phyloP scores from a whole-genome alignment of 2,888 invertebrate species.

The Cynaeus angustus region DNA sequence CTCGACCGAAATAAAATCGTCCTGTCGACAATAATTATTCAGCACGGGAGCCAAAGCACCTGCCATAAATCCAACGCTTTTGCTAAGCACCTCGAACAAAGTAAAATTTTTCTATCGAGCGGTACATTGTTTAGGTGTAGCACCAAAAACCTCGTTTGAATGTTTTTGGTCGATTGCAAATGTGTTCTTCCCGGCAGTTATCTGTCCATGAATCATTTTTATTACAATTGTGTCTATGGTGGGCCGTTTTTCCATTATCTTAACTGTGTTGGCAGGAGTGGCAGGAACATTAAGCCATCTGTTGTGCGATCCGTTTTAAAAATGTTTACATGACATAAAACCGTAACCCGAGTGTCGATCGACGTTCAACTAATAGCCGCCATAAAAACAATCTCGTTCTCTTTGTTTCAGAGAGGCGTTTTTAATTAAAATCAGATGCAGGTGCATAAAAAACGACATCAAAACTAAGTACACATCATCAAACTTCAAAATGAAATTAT shows the following conservation, averaged over 20 bases:
- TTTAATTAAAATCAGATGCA: slow-evolving; percentile 40
- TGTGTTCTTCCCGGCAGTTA: slow-evolving; percentile 44
- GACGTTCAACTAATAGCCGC: slow-evolving; percentile 30
- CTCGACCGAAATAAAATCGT: slow-evolving; percentile 5
- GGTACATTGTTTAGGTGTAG: slow-evolving; percentile 13
- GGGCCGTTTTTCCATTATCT: slow-evolving; percentile 44
- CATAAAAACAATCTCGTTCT: slow-evolving; percentile 40
- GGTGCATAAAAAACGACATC: slow-evolving; percentile 27
- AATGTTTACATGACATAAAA: slow-evolving; percentile 46
- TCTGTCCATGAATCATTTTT: slow-evolving; percentile 46
- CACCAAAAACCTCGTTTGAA: slow-evolving; percentile 14
- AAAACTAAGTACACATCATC: no score
- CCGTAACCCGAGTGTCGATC: slow-evolving; percentile 36
- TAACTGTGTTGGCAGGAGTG: slow-evolving; percentile 40
- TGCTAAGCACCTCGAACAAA: slow-evolving; percentile 11
- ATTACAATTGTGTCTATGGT: slow-evolving; percentile 40
- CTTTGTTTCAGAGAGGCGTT: slow-evolving; percentile 21
- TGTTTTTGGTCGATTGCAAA: slow-evolving; percentile 44
- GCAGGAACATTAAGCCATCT: slow-evolving; percentile 44
- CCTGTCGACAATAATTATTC: slow-evolving; percentile 29
- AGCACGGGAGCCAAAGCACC: slow-evolving; percentile 21
- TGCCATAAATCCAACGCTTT: slow-evolving; percentile 20
- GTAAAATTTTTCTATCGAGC: slow-evolving; percentile 27
- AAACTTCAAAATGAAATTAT: no score
- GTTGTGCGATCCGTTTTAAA: slow-evolving; percentile 44